Evolutionary conservation across 2,888 invertebrate genomes (phyloP).

Genomic region (Tenthredo distinguenda): DNA sequence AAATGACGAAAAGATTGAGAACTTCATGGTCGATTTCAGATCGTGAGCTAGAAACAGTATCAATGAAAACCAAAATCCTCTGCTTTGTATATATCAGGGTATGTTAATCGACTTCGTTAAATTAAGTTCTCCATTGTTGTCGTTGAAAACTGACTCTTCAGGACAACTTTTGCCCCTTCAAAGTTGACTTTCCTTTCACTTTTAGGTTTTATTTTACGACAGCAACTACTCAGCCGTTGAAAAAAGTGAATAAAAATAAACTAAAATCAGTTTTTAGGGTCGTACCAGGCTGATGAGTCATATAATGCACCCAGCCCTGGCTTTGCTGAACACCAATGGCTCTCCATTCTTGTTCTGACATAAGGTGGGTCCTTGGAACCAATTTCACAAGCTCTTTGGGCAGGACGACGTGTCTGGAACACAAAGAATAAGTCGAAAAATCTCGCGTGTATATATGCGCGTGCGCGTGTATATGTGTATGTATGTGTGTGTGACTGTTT

Average conservation of each 20-base stretch:
- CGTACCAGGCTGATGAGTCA: slow-evolving; percentile 95
- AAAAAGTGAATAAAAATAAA: neutral
- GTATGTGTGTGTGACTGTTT: neutral
- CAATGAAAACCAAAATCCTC: neutral
- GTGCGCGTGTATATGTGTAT: neutral
- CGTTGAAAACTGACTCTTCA: neutral
- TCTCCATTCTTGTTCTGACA: slow-evolving; percentile 97
- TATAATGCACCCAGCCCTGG: slow-evolving; percentile 98
- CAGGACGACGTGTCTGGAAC: slow-evolving; percentile 93
- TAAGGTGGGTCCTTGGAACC: slow-evolving; percentile 95
- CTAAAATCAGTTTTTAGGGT: slow-evolving; percentile 36
- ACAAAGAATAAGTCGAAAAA: slow-evolving; percentile 55
- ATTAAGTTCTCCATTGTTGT: neutral
- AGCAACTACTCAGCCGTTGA: neutral
- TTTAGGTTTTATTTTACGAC: neutral
- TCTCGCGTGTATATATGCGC: neutral
- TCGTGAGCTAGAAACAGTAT: neutral
- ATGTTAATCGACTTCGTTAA: neutral
- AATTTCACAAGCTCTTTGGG: slow-evolving; percentile 95
- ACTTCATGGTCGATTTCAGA: neutral
- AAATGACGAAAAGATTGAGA: neutral
- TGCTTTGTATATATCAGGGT: neutral
- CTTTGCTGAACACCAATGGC: slow-evolving; percentile 97
- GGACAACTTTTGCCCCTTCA: neutral
- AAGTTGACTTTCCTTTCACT: neutral